Percentiles rank a stretch among this genome's conserved stretches.
These are phyloP conservation scores for Benthosema pterotum DNA, from an alignment of 2,797 vertebrate genomes.

Conservation along the genomic window DNA sequence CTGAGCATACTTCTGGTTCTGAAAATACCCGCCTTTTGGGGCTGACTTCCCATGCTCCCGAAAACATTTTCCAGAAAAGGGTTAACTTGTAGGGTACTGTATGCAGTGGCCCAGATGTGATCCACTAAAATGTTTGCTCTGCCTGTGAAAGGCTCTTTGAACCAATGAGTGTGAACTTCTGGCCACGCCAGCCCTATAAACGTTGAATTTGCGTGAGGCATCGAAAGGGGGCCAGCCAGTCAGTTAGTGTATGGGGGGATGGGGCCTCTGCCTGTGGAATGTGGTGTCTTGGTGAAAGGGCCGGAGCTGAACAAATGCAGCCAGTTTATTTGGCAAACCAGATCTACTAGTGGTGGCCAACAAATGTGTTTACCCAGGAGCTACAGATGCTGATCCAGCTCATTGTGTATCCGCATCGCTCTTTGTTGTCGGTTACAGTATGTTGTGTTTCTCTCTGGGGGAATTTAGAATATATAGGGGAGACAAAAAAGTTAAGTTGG, in stretches of 20 bases:
- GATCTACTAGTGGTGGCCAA: conserved; percentile 70
- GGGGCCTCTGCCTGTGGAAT: conserved; percentile 78
- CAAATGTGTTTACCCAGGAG: conserved; percentile 68
- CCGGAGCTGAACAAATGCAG: conserved; percentile 75
- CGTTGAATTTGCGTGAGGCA: conserved; percentile 74
- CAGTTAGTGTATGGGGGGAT: conserved; percentile 72
- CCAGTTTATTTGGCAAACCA: conserved; percentile 79
- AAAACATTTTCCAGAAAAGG: conserved; percentile 35
- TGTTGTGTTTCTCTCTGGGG: conserved; percentile 2
- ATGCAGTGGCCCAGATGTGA: conserved; percentile 74
- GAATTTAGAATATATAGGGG: conserved; percentile 7
- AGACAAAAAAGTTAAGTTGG: conserved; percentile 15
- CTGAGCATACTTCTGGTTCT: conserved; percentile 25
- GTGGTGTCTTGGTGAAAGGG: conserved; percentile 80
- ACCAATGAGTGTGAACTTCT: conserved; percentile 81
- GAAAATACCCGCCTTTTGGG: conserved; percentile 22
- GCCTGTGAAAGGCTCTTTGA: conserved; percentile 79
- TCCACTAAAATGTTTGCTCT: conserved; percentile 77
- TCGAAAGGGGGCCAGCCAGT: conserved; percentile 60
- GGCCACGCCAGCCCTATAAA: conserved; percentile 75
- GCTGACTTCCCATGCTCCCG: conserved; percentile 9
- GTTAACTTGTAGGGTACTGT: conserved; percentile 58
- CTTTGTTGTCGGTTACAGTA: conserved; percentile 21
- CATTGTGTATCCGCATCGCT: background rate
- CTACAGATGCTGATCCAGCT: conserved; percentile 53